phyloP scores from a whole-genome alignment of 1,140 invertebrate genomes.

The Hycleus phaleratus region DNA sequence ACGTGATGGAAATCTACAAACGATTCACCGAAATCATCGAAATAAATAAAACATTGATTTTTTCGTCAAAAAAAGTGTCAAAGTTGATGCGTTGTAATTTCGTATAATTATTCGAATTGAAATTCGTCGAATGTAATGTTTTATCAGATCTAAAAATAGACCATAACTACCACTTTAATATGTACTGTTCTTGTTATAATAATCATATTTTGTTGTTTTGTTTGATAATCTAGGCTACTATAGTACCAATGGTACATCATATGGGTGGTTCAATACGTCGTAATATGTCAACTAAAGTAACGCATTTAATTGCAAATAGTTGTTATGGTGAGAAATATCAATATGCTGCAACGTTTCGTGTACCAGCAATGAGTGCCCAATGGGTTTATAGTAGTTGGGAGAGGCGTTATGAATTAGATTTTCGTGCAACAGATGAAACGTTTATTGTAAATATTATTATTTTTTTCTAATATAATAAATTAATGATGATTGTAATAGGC shows the following conservation, averaged over 20 bases:
- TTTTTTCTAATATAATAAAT: too few species aligned
- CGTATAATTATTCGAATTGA: too few species aligned
- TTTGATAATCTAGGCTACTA: conserved; percentile 52
- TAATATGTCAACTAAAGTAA: conserved; percentile 79
- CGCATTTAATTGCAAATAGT: conserved; percentile 84
- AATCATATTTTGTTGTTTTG: conserved; percentile 1
- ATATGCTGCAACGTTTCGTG: conserved; percentile 79
- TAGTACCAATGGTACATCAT: conserved; percentile 80
- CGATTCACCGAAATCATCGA: too few species aligned
- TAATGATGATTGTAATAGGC: conserved; percentile 38
- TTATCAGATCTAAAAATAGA: too few species aligned
- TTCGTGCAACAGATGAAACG: conserved; percentile 57
- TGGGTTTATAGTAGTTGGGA: conserved; percentile 88
- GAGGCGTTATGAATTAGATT: conserved; percentile 57
- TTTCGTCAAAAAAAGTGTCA: too few species aligned
- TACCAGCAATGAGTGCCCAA: conserved; percentile 77
- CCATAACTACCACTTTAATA: too few species aligned
- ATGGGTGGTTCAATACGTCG: conserved; percentile 92
- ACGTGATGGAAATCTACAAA: too few species aligned
- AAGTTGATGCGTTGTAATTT: too few species aligned
- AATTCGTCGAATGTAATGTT: too few species aligned
- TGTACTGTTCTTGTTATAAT: neutral
- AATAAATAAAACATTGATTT: too few species aligned
- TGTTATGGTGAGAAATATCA: conserved; percentile 82
- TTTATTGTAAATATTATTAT: conserved; percentile 54